Evolutionary conservation across 2,113 vertebrate species (phyloP).

Genomic region (Melozone crissalis): DNA sequence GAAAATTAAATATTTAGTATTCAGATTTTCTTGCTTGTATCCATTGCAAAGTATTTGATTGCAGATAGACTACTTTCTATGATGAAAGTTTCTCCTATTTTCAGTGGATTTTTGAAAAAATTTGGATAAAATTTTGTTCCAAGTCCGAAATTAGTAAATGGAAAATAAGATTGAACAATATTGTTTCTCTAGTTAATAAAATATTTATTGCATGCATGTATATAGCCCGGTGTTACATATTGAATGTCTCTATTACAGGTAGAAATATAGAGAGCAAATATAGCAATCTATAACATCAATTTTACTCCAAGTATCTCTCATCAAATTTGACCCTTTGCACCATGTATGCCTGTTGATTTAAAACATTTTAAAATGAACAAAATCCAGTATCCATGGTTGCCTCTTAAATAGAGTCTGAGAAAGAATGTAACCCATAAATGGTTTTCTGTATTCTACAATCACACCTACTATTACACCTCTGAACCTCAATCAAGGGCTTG

Average conservation of each 20-base stretch:
- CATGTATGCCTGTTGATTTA: background rate
- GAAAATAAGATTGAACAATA: background rate
- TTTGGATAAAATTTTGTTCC: background rate
- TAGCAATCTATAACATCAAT: background rate
- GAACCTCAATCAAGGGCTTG: background rate
- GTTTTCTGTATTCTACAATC: background rate
- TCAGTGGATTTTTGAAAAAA: background rate
- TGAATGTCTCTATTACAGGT: background rate
- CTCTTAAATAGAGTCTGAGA: background rate
- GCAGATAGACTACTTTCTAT: background rate
- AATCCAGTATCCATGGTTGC: background rate
- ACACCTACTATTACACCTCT: background rate
- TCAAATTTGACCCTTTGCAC: background rate
- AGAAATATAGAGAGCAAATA: background rate
- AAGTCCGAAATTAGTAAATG: background rate
- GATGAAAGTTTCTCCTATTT: background rate
- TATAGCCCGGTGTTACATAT: background rate
- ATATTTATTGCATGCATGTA: background rate
- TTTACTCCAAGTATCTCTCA: background rate
- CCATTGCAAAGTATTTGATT: background rate
- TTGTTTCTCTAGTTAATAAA: background rate
- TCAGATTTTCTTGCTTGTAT: background rate
- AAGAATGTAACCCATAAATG: background rate
- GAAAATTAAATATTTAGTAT: background rate
- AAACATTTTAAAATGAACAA: background rate